Evolutionary conservation across 2,888 invertebrate species (phyloP).

Genomic region (Ophioninae sp.): DNA sequence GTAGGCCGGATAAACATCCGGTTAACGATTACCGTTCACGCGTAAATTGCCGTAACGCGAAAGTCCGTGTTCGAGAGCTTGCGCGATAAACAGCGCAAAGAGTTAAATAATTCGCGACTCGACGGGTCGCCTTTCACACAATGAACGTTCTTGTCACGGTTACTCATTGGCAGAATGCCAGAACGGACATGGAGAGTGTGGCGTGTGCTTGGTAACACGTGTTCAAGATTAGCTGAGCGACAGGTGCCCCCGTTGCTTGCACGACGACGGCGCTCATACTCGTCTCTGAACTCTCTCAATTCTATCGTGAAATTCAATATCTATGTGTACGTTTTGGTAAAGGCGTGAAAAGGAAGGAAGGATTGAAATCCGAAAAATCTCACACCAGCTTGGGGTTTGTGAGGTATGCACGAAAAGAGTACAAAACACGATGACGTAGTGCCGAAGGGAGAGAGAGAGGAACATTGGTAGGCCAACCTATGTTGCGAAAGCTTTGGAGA

Average conservation of each 20-base stretch:
- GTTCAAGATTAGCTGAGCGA: slow-evolving; percentile 79
- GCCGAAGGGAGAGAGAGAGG: background rate
- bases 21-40: slow-evolving; percentile 5
- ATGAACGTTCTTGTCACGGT: slow-evolving; percentile 29
- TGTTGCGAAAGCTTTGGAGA: slow-evolving; percentile 48
- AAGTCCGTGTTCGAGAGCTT: slow-evolving; percentile 15
- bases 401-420: slow-evolving; percentile 32
- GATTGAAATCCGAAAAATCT: slow-evolving; percentile 36
- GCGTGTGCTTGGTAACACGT: slow-evolving; percentile 74
- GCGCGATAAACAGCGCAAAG: slow-evolving; percentile 35
- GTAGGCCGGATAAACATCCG: background rate
- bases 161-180: slow-evolving; percentile 54
- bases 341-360: background rate
- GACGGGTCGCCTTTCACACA: slow-evolving; percentile 42
- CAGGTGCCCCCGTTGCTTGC: slow-evolving; percentile 75
- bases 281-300: slow-evolving; percentile 33
- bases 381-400: slow-evolving; percentile 37
- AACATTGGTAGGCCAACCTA: background rate
- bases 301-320: background rate
- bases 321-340: background rate
- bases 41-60: slow-evolving; percentile 19
- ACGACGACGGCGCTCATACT: slow-evolving; percentile 34
- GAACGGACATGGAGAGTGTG: slow-evolving; percentile 70
- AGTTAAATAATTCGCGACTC: slow-evolving; percentile 54
- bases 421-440: background rate